Evolutionary conservation across 92 coral and sea anemone genomes (phyloP).

Genomic region (Anthopleura xanthogrammica): DNA sequence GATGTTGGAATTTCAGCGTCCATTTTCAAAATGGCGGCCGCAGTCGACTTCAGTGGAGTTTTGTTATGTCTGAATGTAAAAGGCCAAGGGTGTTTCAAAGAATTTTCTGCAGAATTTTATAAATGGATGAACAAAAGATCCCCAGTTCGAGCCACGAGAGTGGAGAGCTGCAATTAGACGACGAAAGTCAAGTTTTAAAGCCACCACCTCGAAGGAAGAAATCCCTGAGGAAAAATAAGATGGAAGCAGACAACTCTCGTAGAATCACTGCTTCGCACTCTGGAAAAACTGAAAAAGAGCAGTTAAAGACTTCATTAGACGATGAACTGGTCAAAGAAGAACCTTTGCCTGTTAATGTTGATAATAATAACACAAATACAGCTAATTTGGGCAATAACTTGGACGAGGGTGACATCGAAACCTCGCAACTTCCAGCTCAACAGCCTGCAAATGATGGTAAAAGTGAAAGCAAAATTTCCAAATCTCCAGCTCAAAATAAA

Average conservation of each 20-base stretch:
- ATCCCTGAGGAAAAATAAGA: constrained; percentile 21
- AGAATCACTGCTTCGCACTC: neutral
- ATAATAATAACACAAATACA: neutral
- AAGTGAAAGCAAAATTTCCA: neutral
- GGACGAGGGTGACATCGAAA: neutral
- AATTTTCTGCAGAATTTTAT: neutral
- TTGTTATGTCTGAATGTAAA: neutral
- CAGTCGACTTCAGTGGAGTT: neutral
- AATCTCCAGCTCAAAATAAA: neutral
- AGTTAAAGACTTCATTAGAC: constrained; percentile 4
- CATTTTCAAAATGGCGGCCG: constrained; percentile 32
- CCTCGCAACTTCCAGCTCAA: neutral
- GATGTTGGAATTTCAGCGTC: neutral
- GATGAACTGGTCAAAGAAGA: constrained; percentile 3
- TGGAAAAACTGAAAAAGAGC: constrained; percentile 18
- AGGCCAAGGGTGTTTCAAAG: neutral
- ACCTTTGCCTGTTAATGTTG: neutral
- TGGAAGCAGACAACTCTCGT: constrained; percentile 25
- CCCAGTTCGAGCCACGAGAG: neutral
- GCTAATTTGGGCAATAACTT: neutral
- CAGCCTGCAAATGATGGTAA: neutral
- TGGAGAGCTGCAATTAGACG: neutral
- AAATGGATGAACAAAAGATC: constrained; percentile 22
- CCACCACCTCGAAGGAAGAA: constrained; percentile 32
- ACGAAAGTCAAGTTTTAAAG: constrained; percentile 15